Percentiles rank a stretch among this genome's conserved stretches.
Evolutionary conservation across 2,888 invertebrate species (phyloP).

Genomic region (Chrysolina oricalcia): DNA sequence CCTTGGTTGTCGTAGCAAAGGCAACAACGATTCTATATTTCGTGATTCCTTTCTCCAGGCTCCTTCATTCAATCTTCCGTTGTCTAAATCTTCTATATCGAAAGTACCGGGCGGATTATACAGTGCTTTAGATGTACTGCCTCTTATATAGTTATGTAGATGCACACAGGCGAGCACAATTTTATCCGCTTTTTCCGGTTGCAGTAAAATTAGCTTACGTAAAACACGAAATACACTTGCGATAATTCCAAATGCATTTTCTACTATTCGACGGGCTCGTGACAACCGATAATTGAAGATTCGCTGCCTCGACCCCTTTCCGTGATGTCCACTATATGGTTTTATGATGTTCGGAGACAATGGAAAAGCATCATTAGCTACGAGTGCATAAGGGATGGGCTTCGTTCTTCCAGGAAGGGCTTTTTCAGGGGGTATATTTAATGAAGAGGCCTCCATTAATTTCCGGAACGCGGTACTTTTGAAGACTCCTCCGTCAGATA

Average conservation of each 20-base stretch:
- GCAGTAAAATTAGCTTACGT: slow-evolving; percentile 30
- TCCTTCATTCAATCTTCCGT: too few relatives aligned
- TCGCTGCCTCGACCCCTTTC: slow-evolving; percentile 35
- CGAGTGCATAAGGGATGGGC: slow-evolving; percentile 50
- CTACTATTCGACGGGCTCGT: slow-evolving; percentile 17
- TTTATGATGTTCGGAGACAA: slow-evolving; percentile 53
- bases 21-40: background rate
- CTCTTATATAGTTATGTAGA: slow-evolving; percentile 32
- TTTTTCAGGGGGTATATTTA: background rate
- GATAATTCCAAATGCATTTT: slow-evolving; percentile 37
- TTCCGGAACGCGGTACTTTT: too few relatives aligned
- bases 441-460: too few relatives aligned
- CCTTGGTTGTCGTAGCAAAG: background rate
- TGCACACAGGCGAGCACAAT: slow-evolving; percentile 29
- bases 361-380: slow-evolving; percentile 59
- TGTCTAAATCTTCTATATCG: too few relatives aligned
- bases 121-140: too few relatives aligned
- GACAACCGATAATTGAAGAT: slow-evolving; percentile 42
- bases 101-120: too few relatives aligned
- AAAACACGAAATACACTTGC: slow-evolving; percentile 36
- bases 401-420: slow-evolving; percentile 39
- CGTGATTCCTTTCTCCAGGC: too few relatives aligned
- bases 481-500: too few relatives aligned
- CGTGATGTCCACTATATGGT: too few relatives aligned
- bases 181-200: slow-evolving; percentile 30